These are phyloP conservation scores for Poecilia picta DNA, from an alignment of 2,797 vertebrate species.

Conservation along the genomic window DNA sequence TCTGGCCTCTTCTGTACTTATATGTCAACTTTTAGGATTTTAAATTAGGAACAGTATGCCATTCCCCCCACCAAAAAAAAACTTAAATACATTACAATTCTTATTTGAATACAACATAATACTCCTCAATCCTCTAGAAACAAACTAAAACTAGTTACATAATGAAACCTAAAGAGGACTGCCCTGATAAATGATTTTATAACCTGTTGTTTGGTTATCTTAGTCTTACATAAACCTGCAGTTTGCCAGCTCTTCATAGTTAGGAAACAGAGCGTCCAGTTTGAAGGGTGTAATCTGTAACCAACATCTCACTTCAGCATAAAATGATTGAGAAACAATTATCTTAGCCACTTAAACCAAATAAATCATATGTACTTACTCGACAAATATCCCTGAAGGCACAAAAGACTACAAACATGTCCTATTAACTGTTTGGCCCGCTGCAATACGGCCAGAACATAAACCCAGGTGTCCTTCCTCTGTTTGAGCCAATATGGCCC, in stretches of 20 bases:
- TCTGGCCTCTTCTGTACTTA: background rate
- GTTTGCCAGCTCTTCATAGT: background rate
- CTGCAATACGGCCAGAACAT: background rate
- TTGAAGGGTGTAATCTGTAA: background rate
- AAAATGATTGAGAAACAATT: background rate
- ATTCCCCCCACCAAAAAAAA: too few relatives aligned
- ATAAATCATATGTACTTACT: background rate
- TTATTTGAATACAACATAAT: background rate
- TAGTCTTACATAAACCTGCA: constrained; percentile 1
- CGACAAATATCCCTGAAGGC: background rate
- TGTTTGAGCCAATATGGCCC: background rate
- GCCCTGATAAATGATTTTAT: constrained; percentile 1
- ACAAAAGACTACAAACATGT: constrained; percentile 2
- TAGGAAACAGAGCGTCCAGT: background rate
- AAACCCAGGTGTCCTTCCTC: background rate
- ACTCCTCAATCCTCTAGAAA: background rate
- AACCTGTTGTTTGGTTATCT: constrained; percentile 1
- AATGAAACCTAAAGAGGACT: background rate
- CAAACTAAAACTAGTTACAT: background rate
- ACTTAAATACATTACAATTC: background rate
- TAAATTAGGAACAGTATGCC: background rate
- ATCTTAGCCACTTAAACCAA: background rate
- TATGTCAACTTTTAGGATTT: background rate
- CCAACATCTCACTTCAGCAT: background rate
- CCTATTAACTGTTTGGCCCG: background rate